Evolutionary conservation across 30 jellyfish, hydroid and myxozoan species (phyloP).

Genomic region (Nemopilema nomurai): DNA sequence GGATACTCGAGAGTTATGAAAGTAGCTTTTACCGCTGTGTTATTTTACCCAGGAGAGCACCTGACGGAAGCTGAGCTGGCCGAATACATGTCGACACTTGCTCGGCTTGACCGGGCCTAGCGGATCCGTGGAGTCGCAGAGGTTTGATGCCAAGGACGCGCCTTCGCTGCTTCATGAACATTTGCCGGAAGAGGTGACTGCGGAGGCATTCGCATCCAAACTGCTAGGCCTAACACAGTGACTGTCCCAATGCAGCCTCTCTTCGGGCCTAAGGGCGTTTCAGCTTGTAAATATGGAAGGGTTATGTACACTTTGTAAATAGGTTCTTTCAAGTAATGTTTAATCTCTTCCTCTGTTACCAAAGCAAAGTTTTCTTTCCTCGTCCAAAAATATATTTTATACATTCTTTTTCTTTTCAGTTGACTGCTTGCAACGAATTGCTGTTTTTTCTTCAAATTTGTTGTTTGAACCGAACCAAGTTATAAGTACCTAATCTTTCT

Average conservation of each 20-base stretch:
- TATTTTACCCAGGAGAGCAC: constrained; percentile 65
- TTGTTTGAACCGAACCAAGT: too few relatives aligned
- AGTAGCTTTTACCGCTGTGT: not conserved
- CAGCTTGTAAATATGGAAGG: constrained; percentile 3
- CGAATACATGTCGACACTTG: constrained; percentile 62
- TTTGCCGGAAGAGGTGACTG: constrained; percentile 65
- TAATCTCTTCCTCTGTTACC: not conserved
- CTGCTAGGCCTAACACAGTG: constrained; percentile 58
- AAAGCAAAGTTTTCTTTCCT: not conserved
- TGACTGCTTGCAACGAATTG: too few relatives aligned
- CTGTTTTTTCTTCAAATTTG: too few relatives aligned
- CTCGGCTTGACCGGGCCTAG: constrained; percentile 55
- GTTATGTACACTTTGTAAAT: not conserved
- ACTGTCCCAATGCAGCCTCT: not conserved
- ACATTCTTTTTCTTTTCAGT: too few relatives aligned
- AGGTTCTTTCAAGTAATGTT: not conserved
- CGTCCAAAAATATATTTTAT: too few relatives aligned
- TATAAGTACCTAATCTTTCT: too few relatives aligned
- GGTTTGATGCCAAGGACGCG: constrained; percentile 44
- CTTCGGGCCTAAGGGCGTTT: not conserved
- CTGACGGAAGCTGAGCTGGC: constrained; percentile 78
- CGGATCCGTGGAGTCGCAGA: constrained; percentile 41
- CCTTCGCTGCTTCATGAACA: constrained; percentile 43
- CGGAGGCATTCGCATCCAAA: constrained; percentile 56
- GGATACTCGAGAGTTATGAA: not conserved